Percentiles rank a stretch among this genome's conserved stretches.
These are phyloP conservation scores for Hemicordylus capensis DNA, from an alignment of 2,113 vertebrate species.

Conservation along the genomic window DNA sequence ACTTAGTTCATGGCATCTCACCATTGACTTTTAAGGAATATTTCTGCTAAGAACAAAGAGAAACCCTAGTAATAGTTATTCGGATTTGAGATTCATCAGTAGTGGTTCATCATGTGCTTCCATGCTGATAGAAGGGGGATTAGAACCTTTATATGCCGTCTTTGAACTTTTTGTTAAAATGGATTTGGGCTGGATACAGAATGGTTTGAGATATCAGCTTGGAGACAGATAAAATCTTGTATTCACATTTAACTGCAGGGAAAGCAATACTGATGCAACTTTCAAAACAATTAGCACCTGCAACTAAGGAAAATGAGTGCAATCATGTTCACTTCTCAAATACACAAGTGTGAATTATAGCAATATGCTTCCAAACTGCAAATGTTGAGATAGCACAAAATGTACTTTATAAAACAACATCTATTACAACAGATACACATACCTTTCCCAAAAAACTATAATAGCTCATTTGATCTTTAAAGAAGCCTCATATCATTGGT, in stretches of 20 bases:
- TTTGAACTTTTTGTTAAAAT: neutral
- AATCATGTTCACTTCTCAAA: constrained; percentile 14
- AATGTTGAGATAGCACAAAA: neutral
- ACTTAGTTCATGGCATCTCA: neutral
- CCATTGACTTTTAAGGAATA: neutral
- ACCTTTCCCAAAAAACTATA: neutral
- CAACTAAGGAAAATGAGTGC: constrained; percentile 10
- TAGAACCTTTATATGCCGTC: neutral
- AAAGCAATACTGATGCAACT: neutral
- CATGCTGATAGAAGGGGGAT: neutral
- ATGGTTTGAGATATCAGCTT: neutral
- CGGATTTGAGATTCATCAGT: no score
- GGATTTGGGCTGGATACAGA: neutral
- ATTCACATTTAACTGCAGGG: neutral
- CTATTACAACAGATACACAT: neutral
- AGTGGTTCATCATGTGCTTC: neutral
- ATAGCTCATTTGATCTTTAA: neutral
- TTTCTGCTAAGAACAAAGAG: neutral
- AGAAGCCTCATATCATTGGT: neutral
- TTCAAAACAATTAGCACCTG: constrained; percentile 1
- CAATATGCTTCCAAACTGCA: constrained; percentile 7
- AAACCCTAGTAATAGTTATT: no score
- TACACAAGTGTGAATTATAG: neutral
- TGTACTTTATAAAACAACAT: neutral
- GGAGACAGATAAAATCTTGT: neutral